Base-by-base conservation (phyloP, 2,797 vertebrate genomes). In the Nyctalus aviator region DNA sequence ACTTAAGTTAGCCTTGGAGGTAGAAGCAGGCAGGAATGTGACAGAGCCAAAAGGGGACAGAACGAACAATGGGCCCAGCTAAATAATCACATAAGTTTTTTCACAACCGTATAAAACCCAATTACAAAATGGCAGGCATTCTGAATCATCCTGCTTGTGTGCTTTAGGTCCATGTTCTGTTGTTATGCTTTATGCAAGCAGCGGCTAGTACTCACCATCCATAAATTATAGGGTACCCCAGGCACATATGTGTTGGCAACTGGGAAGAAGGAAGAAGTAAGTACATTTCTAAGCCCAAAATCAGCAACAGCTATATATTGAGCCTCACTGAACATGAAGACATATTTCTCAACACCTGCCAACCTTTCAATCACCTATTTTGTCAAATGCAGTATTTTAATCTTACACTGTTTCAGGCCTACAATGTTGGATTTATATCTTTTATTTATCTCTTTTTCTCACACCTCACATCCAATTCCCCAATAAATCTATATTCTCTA, bases 91-190 rank as follows among this genome's bases (percentile, higher is more conserved):
- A 66, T 35, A 62, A 64, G 75, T 23, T 37, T 86, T 93, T 89
- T 68, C 64, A 85, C 72, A 59, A 57, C 69, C 55, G 68, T 55
- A 41, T 30, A 95, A 90, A 94, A 84, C 17, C 18, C 64, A 94
- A 46, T 87, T 81, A 84, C 66, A 87, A 91, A 85, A 71, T 71
- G 55, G 23, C 44, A 87, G 23, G n/a, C 50, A 89, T 83, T 91
- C 78, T 90, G 87, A 90, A 78, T 79, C 76, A 93, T 62, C 66
- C 44, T 79, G 14, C 44, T 30, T 57, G 35, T 57, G 18, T 73
- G n/a, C 12, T 89, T 53, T 41, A 83, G 53, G 91, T 64, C 64
- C 57, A 10, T 10, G 25, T 46, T 83, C 41, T 41, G 15, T 82
- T 66, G n/a, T 10, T 48, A 35, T 75, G 30, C 62, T 18, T 55